Evolutionary conservation across 1,140 invertebrate species (phyloP).

Genomic region (Drosophila baimaii): DNA sequence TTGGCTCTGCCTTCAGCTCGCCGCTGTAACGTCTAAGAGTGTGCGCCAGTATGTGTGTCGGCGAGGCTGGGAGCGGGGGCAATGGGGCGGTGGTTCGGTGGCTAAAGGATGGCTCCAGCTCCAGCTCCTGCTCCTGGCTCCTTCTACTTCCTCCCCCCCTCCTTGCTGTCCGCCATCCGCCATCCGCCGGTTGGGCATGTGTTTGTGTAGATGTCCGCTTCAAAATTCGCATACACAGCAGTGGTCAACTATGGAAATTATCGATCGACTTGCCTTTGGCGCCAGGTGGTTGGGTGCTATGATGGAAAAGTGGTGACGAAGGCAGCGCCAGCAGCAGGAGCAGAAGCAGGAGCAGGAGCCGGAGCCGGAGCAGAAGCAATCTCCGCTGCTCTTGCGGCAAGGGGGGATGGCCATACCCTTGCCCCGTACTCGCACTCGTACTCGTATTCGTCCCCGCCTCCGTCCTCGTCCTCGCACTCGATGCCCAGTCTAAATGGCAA

Average conservation of each 20-base stretch:
- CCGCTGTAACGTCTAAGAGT: conserved; percentile 72
- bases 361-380: conserved; percentile 68
- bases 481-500: conserved; percentile 76
- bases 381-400: conserved; percentile 62
- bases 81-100: conserved; percentile 31
- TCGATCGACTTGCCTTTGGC: conserved; percentile 83
- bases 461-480: conserved; percentile 57
- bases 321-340: conserved; percentile 62
- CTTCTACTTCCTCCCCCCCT: conserved; percentile 3
- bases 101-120: conserved; percentile 74
- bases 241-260: conserved; percentile 84
- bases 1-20: conserved; percentile 73
- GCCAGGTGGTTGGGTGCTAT: conserved; percentile 81
- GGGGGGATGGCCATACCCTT: conserved; percentile 17
- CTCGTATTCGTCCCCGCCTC: background rate
- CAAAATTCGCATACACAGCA: conserved; percentile 84
- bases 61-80: conserved; percentile 5
- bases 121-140: conserved; percentile 4
- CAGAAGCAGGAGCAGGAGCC: conserved; percentile 46
- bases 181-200: conserved; percentile 57
- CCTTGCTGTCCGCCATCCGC: conserved; percentile 26
- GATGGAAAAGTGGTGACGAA: conserved; percentile 79
- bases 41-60: conserved; percentile 47
- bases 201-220: conserved; percentile 82
- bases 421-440: conserved; percentile 29